Base-by-base conservation (phyloP, 2,888 invertebrate genomes). In the Drosophila ezoana region DNA sequence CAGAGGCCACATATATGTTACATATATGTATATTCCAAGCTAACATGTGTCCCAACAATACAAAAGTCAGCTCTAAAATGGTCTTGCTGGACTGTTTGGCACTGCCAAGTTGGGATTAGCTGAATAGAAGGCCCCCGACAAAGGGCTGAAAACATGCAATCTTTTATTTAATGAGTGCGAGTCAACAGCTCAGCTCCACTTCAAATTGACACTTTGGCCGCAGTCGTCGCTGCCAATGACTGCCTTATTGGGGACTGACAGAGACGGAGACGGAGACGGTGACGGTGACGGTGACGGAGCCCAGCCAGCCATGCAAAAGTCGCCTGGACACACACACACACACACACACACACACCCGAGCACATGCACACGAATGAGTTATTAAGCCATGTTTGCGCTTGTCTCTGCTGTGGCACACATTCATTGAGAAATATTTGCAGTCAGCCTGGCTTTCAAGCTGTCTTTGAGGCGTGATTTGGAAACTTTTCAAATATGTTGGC, bases 401-500 rank as follows among this genome's bases (percentile, higher is more conserved):
- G 82, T 78, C 84, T 76, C 76, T 72, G 9, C 18, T 65, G 54
- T 43, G 51, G 16, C 79, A 81, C 79, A 77, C 81, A 83, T 85
- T 84, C 83, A 83, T 85, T 78, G 81, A 66, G 74, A 86, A 81
- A 81, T 86, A 84, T 85, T 84, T 87, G 81, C 81, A 79, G 79
- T 72, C 71, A 23, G 76, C 51, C 72, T 61, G 65, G 62, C 71
- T 67, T 70, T 76, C 70, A 61, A 60, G 53, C 69, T 71, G 71
- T 69, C 79, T 79, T 85, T 84, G 79, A 81, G 79, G 74, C 85
- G 83, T 87, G 89, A 89, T 88, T 89, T 87, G 76, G 85, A 87
- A 89, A 89, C 87, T 89, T 89, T 89, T 85, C 87, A 87, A 87
- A 87, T 89, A 89, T 87, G 81, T 81, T 79, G 75, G 69, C 72